These are phyloP conservation scores for Xenopus borealis DNA, from an alignment of 2,113 vertebrate species.

Conservation along the genomic window DNA sequence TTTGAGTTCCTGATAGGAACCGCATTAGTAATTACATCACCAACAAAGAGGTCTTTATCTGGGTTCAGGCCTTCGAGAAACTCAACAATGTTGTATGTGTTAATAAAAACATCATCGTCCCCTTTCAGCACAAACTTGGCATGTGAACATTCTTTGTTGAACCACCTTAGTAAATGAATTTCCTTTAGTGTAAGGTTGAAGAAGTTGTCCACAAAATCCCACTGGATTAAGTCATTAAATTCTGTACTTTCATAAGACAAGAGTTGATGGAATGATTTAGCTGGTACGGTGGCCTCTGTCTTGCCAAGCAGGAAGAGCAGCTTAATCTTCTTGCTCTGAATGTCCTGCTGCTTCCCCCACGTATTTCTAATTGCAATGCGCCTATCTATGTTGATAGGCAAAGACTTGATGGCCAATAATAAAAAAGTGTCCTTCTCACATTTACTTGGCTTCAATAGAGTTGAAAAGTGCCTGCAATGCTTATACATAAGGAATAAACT, in stretches of 20 bases:
- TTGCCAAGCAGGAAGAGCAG: conserved; percentile 66
- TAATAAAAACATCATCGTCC: conserved; percentile 69
- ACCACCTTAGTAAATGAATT: conserved; percentile 70
- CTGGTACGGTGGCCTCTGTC: conserved; percentile 42
- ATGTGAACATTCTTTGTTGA: conserved; percentile 52
- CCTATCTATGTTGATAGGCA: conserved; percentile 63
- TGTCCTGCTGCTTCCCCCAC: conserved; percentile 59
- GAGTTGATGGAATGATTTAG: conserved; percentile 58
- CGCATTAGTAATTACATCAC: conserved; percentile 65
- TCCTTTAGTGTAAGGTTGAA: conserved; percentile 77
- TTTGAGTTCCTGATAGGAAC: conserved; percentile 66
- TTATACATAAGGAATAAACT: conserved; percentile 66
- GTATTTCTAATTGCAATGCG: conserved; percentile 67
- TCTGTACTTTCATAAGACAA: conserved; percentile 63
- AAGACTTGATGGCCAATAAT: conserved; percentile 68
- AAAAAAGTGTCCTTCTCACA: conserved; percentile 63
- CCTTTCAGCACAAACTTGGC: conserved; percentile 68
- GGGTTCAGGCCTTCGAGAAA: conserved; percentile 61
- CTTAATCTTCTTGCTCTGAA: conserved; percentile 52
- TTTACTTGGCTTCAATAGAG: conserved; percentile 57
- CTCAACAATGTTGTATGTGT: conserved; percentile 67
- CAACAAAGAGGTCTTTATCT: conserved; percentile 63
- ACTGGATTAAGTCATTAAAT: conserved; percentile 70
- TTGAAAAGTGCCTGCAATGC: conserved; percentile 66
- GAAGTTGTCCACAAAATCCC: conserved; percentile 73